Evolutionary conservation across 2,888 invertebrate species (phyloP), one percentile per base, ranked within the genome.

Genomic region (Cosmia trapezina): DNA sequence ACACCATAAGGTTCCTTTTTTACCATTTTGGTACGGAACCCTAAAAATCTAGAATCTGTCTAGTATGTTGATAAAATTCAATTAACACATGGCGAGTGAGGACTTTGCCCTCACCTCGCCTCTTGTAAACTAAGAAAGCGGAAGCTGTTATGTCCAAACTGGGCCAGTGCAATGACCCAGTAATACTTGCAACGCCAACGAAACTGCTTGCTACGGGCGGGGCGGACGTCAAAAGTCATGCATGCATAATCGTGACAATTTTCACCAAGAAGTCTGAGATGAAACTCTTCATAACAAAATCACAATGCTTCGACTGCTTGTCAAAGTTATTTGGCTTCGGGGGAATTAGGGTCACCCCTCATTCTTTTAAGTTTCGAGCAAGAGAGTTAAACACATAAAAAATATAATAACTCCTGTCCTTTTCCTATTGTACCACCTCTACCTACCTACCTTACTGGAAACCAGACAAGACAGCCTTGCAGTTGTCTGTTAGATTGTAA

Each of bases 91-190:
- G 53, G 53, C 22, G 28, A 54, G 17, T 22, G 56, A 61, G 66
- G 22, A 49, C 57, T 69, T 73, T 73, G 68, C 57, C 63, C 28
- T 53, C 63, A 56, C 60, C 49, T 63, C n/a, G n/a, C 17, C n/a
- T 49, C 49, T 33, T 53, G 45, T 43, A 45, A 53, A 65, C 62
- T 76, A 69, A 64, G 66, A 67, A 68, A 75, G 73, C 70, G 57
- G 65, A 54, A 67, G 60, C 17, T 17, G 53, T 57, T 74, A 59
- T 66, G 54, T 72, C 59, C 67, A 77, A 86, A 86, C 77, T 83
- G 65, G 86, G 83, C 60, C 83, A 79, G 85, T 84, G 81, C 86
- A 86, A 69, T 81, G 81, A 86, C 86, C 86, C 60, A 78, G 75
- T 82, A 78, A 69, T 70, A 61, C 63, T 68, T 53, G 79, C 65